Evolutionary conservation across 2,888 invertebrate species (phyloP).

Genomic region (Pachliopta kotzebuea): DNA sequence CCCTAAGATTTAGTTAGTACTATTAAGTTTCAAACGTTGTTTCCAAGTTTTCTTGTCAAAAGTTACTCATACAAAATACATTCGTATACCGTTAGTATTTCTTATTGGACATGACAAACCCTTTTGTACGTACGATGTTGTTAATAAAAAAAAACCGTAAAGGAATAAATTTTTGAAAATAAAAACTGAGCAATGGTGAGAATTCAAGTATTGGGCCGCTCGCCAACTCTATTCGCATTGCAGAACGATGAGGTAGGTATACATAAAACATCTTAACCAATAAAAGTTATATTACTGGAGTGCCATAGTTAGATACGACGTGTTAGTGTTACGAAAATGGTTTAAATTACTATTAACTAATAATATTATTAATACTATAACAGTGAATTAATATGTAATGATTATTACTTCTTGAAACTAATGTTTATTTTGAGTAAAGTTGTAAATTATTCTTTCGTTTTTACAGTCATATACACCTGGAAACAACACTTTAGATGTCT

Average conservation of each 20-base stretch:
- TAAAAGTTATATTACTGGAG: constrained; percentile 45
- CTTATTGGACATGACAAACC: not conserved
- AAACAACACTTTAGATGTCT: too few species aligned
- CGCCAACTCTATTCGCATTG: constrained; percentile 63
- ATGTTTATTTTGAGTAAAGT: too few species aligned
- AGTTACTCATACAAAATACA: too few species aligned
- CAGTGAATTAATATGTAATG: too few species aligned
- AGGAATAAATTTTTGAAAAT: constrained; percentile 33
- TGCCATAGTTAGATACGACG: constrained; percentile 19
- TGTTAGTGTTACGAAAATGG: constrained; percentile 5
- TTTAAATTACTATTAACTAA: not conserved
- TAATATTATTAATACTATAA: too few species aligned
- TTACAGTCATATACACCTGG: too few species aligned
- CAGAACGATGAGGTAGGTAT: constrained; percentile 60
- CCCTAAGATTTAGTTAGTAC: too few species aligned
- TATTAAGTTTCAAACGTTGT: too few species aligned
- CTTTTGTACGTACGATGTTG: not conserved
- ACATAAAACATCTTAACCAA: constrained; percentile 40
- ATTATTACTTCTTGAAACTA: too few species aligned
- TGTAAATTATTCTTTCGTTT: too few species aligned
- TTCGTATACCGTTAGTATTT: not conserved
- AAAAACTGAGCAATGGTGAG: constrained; percentile 50
- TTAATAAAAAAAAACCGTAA: not conserved
- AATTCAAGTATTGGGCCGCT: constrained; percentile 52
- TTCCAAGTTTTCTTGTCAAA: too few species aligned